Evolutionary conservation across 2,888 invertebrate species (phyloP).

Genomic region (Sarcophaga carnaria): DNA sequence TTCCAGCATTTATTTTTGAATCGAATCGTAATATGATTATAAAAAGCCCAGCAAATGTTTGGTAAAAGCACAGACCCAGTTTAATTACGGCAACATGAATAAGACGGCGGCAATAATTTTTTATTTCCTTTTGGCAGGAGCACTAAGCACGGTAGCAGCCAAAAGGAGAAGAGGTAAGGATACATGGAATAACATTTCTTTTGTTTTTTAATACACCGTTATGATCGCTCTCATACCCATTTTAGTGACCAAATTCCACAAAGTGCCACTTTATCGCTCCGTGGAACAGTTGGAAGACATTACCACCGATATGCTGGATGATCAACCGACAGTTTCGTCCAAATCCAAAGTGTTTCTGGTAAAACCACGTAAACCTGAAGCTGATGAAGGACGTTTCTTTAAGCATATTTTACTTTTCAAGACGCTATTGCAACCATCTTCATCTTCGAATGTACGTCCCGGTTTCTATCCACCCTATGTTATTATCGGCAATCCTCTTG

Average conservation of each 20-base stretch:
- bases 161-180: slow-evolving; percentile 7
- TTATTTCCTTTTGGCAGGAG: neutral
- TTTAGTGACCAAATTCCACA: neutral
- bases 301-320: neutral
- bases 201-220: neutral
- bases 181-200: neutral
- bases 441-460: neutral
- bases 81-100: slow-evolving; percentile 13
- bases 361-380: neutral
- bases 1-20: neutral
- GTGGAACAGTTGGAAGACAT: neutral
- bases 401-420: slow-evolving; percentile 45
- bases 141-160: neutral
- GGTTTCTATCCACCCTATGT: slow-evolving; percentile 43
- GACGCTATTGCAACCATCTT: neutral
- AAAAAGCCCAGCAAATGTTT: neutral
- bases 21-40: neutral
- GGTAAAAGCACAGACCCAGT: slow-evolving; percentile 8
- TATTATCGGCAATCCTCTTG: slow-evolving; percentile 41
- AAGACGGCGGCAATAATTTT: neutral
- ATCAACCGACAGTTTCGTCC: neutral
- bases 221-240: neutral
- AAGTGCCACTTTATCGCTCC: slow-evolving; percentile 16
- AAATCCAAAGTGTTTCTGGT: slow-evolving; percentile 3
- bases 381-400: slow-evolving; percentile 42